These are phyloP conservation scores for Okamejei kenojei DNA, from an alignment of 2,797 vertebrate species.

Conservation along the genomic window DNA sequence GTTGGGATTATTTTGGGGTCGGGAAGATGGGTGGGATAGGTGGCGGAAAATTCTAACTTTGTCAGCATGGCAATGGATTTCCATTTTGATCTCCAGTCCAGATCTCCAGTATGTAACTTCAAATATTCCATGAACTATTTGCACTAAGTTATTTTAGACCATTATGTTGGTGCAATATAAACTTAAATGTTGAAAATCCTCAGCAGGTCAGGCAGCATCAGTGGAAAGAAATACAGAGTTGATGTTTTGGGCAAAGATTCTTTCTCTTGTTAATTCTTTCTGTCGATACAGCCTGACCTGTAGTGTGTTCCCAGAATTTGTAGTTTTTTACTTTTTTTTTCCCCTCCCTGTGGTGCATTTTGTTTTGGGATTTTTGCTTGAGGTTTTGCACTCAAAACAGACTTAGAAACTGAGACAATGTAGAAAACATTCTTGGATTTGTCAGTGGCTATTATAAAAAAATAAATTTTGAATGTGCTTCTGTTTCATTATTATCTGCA, in stretches of 20 bases:
- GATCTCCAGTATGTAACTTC: not conserved
- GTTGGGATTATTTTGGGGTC: too few species aligned
- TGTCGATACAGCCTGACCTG: too few species aligned
- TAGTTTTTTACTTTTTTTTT: too few species aligned
- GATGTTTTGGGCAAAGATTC: too few species aligned
- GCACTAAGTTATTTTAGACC: not conserved
- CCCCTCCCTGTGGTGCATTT: not conserved
- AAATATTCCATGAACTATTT: not conserved
- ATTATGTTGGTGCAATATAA: not conserved
- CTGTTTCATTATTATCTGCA: not conserved
- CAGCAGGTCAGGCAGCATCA: too few species aligned
- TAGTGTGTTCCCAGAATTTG: too few species aligned
- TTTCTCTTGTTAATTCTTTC: too few species aligned
- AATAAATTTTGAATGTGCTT: not conserved
- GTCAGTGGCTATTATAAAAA: not conserved
- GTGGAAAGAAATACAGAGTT: too few species aligned
- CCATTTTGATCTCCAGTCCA: not conserved
- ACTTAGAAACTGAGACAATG: not conserved
- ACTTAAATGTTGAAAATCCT: too few species aligned
- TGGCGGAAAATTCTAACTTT: not conserved
- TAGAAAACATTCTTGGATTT: not conserved
- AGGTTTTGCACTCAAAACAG: not conserved
- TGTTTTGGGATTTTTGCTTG: not conserved
- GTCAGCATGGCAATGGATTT: not conserved
- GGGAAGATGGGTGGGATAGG: not conserved